Conservation (phyloP, 1,140 invertebrate genomes). For the Delia radicum region DNA sequence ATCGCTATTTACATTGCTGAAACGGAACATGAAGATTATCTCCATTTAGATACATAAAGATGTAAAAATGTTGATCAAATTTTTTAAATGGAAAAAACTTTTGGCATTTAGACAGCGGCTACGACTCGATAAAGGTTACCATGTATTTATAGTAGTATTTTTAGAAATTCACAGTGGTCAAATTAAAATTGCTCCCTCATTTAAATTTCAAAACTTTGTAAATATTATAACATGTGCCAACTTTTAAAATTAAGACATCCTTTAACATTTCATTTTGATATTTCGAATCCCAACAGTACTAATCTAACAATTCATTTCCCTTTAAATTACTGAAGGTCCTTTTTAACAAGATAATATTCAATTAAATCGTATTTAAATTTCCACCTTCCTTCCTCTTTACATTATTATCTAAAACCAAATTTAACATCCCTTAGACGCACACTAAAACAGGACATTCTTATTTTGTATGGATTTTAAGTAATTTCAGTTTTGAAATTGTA, state of each 20-base stretch:
- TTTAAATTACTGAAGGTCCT: background rate
- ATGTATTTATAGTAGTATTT: no score
- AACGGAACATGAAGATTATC: no score
- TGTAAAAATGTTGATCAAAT: no score
- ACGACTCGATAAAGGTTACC: no score
- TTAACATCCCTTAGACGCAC: background rate
- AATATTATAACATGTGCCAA: conserved; percentile 2
- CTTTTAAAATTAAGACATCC: background rate
- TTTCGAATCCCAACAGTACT: background rate
- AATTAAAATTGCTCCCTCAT: no score
- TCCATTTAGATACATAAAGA: no score
- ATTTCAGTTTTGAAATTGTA: background rate
- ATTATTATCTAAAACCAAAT: background rate
- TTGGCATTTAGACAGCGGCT: no score
- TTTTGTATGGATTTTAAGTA: background rate
- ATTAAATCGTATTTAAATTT: conserved; percentile 30
- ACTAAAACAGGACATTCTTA: background rate
- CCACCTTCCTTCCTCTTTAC: background rate
- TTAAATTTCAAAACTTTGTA: no score
- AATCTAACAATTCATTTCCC: background rate
- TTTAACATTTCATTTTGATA: background rate
- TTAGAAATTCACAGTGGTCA: no score
- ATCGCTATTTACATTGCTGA: no score
- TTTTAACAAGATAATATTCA: conserved; percentile 17
- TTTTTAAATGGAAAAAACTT: no score